phyloP scores from a whole-genome alignment of 1,140 invertebrate species.

The Meloidogyne exigua region DNA sequence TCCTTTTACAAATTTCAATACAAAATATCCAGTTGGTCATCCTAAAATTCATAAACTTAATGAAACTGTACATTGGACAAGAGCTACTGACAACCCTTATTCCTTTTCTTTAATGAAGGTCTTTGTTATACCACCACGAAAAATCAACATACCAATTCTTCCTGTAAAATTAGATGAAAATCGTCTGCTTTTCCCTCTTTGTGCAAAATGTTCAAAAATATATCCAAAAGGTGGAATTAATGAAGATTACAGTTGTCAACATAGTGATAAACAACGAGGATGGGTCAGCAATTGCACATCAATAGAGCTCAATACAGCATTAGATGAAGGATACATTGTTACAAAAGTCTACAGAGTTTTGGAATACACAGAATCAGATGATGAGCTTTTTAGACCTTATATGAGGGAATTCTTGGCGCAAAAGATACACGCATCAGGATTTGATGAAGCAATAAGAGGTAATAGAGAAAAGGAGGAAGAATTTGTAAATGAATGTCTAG shows the following conservation, averaged over 20 bases:
- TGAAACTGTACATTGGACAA: neutral
- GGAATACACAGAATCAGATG: neutral
- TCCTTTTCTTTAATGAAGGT: neutral
- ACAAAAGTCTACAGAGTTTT: neutral
- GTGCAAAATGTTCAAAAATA: neutral
- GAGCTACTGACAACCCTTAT: neutral
- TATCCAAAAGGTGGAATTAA: neutral
- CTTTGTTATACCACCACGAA: neutral
- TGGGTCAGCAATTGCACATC: slow-evolving; percentile 1
- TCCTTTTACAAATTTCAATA: neutral
- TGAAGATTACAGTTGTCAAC: neutral
- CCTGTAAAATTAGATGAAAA: slow-evolving; percentile 2
- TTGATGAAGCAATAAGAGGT: neutral
- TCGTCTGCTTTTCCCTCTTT: neutral
- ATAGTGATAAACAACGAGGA: neutral
- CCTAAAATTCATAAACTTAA: neutral
- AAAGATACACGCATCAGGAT: neutral
- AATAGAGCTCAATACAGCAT: neutral
- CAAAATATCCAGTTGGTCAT: slow-evolving; percentile 1
- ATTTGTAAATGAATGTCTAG: neutral
- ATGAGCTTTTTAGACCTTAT: neutral
- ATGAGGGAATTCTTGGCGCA: neutral
- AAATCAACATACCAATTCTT: neutral
- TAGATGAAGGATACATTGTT: neutral
- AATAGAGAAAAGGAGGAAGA: neutral